Conservation (phyloP, 2,113 vertebrate genomes). For the Phoenicopterus ruber region DNA sequence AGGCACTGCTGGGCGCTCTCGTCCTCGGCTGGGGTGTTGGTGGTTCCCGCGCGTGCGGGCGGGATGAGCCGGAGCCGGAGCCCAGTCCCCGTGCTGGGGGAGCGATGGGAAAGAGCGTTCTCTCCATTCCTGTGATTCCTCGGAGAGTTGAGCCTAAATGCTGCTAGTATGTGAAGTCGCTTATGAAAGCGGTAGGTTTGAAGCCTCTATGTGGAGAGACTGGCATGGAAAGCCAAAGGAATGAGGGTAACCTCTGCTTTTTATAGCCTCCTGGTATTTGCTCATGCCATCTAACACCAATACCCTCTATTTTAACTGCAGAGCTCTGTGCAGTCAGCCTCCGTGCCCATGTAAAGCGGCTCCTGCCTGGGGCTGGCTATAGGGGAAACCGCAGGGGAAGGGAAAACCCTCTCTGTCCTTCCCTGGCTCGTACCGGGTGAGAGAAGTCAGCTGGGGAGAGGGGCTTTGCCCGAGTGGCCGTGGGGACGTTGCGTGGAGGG, state of each 20-base stretch:
- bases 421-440: neutral
- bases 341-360: neutral
- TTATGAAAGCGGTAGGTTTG: neutral
- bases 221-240: neutral
- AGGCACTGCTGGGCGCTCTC: neutral
- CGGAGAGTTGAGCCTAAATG: neutral
- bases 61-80: neutral
- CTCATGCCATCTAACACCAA: neutral
- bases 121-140: neutral
- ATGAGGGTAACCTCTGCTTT: constrained; percentile 1
- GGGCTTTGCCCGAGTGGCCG: neutral
- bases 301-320: neutral
- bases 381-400: neutral
- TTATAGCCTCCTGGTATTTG: constrained; percentile 4
- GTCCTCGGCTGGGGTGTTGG: neutral
- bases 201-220: neutral
- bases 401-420: neutral
- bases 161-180: neutral
- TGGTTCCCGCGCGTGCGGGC: neutral
- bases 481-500: neutral
- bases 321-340: neutral
- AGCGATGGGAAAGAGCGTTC: neutral
- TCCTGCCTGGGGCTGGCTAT: neutral
- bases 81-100: fast-evolving
- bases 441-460: neutral